Evolutionary conservation across 2,797 vertebrate genomes (phyloP), one percentile per base, ranked within the genome.

Genomic region (Todus mexicanus): DNA sequence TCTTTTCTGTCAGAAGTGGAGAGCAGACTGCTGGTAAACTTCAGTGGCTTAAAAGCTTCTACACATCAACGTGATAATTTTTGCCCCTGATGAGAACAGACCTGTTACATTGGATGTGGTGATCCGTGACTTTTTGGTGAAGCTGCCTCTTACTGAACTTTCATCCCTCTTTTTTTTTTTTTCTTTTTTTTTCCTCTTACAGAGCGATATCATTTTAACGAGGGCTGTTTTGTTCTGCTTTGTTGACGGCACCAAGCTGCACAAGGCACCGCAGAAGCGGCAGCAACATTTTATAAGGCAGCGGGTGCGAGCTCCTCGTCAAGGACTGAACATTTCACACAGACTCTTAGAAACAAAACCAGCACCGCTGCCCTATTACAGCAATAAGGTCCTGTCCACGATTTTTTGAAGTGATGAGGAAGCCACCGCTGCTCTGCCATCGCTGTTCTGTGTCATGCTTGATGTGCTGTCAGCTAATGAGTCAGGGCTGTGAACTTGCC

Each of bases 261-360:
- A 40, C 7, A 25, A 84, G 43, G 35, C 60, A 63, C 16, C 3
- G n/a, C n/a, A n/a, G 8, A 5, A 33, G 25, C 42, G 47, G 57
- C 40, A 78, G 25, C 35, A 33, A 42, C 10, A 16, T n/a, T 23
- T 74, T 66, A 10, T 56, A 77, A 80, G 42, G 50, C 22, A 83
- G 51, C 17, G 10, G 8, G 3, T 35, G 33, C 0, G 12, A 77
- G 29, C 5, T 91, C 35, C 53, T 87, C 1, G 0, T 57, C 57
- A 40, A n/a, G 6, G 56, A 23, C 31, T n/a, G 31, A 82, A 43
- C 9, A 31, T 48, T 66, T 79, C 27, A 29, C 6, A 2, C 8
- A 3, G 35, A 25, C 79, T 27, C 1, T 35, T 84, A 45, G 80
- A 79, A 80, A 3, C 20, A 33, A 56, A 7, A 37, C 35, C 77